Evolutionary conservation across 2,113 vertebrate species (phyloP), one percentile per base, ranked within the genome.

Genomic region (Cathartes aura): DNA sequence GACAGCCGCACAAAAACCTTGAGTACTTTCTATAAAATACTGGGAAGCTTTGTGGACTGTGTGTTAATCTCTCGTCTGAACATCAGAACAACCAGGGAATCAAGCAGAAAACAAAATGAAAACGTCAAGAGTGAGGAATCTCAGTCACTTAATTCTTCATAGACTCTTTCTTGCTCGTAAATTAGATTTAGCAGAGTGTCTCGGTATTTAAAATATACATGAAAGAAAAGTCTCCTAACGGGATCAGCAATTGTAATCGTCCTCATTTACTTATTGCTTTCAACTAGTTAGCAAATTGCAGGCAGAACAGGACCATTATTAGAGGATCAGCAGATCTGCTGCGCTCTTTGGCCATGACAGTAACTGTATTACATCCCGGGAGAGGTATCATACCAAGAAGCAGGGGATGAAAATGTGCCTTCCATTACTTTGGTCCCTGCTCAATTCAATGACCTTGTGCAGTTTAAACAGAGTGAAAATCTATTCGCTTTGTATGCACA

Each of bases 151-250:
- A 48, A 73, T 93, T 82, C 87, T 89, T 79, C n/a, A 20, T 7
- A 62, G 70, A 42, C n/a, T 71, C 56, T 60, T 60, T 50, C 79
- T 87, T 87, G 76, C 50, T 84, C 0, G 0, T 84, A 84, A 91
- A 87, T 95, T 67, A 89, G 43, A 68, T 87, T 26, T 75, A 89
- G n/a, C 43, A 55, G 72, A 93, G 52, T 43, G 72, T 63, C 87
- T 91, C 12, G 1, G 26, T 87, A 58, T 55, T 56, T 95, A 75
- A 95, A 93, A 95, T 76, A 88, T 19, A 90, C 50, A 92, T 62
- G 47, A 93, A 95, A 94, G 63, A 63, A 48, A 60, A 68, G 32
- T 66, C 48, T 82, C 34, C 18, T 48, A 52, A 40, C 1, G 4
- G 36, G 42, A 91, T 67, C 38, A 40, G 50, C 47, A 90, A 34